phyloP scores from a whole-genome alignment of 2,888 invertebrate genomes.

The Gortyna flavago region DNA sequence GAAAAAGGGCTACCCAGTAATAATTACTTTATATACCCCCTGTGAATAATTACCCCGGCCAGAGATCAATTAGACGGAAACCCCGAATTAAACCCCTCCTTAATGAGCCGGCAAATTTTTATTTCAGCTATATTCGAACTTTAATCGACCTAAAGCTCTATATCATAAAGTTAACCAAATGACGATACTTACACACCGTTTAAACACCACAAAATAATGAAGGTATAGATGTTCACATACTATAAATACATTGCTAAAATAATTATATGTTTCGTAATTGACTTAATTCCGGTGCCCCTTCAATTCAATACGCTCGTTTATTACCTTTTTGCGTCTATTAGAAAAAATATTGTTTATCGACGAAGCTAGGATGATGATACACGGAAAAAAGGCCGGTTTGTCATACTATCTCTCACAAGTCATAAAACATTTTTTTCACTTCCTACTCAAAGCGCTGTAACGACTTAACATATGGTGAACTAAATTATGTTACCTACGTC shows the following conservation, averaged over 20 bases:
- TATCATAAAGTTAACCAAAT: conserved; percentile 18
- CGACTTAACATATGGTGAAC: conserved; percentile 88
- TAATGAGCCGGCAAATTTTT: conserved; percentile 87
- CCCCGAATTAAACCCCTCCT: conserved; percentile 83
- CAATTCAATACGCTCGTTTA: conserved; percentile 75
- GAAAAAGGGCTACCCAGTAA: conserved; percentile 89
- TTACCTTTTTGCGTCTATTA: conserved; percentile 70
- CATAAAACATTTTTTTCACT: conserved; percentile 89
- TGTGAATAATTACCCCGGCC: conserved; percentile 89
- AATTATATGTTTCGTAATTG: conserved; percentile 66
- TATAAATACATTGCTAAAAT: conserved; percentile 35
- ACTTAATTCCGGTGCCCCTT: conserved; percentile 71
- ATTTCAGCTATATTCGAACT: conserved; percentile 70
- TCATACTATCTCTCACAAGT: conserved; percentile 86
- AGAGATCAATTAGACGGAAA: conserved; percentile 87
- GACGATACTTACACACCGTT: background rate
- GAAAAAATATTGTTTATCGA: conserved; percentile 77
- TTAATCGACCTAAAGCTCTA: conserved; percentile 60
- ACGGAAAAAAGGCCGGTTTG: conserved; percentile 79
- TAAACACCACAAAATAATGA: background rate
- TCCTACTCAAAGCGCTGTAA: conserved; percentile 86
- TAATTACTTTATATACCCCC: conserved; percentile 89
- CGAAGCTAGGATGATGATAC: conserved; percentile 75
- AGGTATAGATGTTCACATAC: background rate
- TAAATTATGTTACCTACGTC: conserved; percentile 89